Percentiles rank a stretch among this genome's conserved stretches.
Conservation (phyloP, 2,888 invertebrate genomes). For the Andricus curvator region DNA sequence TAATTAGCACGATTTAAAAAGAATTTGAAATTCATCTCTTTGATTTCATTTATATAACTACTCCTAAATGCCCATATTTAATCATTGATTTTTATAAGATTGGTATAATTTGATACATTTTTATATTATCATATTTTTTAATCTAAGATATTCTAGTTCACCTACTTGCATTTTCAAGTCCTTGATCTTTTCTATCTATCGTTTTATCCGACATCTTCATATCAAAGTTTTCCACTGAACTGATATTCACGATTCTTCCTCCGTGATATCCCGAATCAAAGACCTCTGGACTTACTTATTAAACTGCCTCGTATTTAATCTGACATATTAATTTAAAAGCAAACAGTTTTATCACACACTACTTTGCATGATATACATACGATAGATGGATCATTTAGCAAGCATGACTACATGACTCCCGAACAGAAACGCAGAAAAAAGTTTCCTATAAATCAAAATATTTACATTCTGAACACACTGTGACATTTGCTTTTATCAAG, state of each 20-base stretch:
- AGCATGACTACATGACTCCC: neutral
- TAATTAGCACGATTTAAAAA: no score
- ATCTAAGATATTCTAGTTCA: neutral
- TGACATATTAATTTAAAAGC: slow-evolving; percentile 4
- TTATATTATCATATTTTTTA: no score
- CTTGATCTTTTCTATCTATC: neutral
- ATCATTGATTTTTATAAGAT: no score
- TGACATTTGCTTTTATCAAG: neutral
- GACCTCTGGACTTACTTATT: slow-evolving; percentile 33
- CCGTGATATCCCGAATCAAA: slow-evolving; percentile 7
- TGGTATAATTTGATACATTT: no score
- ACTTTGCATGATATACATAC: slow-evolving; percentile 4
- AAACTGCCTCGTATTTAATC: slow-evolving; percentile 19
- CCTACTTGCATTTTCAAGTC: slow-evolving; percentile 14
- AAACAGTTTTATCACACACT: slow-evolving; percentile 36
- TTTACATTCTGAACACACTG: neutral
- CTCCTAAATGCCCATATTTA: no score
- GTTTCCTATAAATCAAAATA: neutral
- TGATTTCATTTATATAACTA: no score
- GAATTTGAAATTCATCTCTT: no score
- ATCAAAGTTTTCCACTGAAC: slow-evolving; percentile 33
- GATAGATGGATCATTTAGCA: slow-evolving; percentile 12
- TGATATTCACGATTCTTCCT: slow-evolving; percentile 23
- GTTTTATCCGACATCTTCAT: slow-evolving; percentile 30
- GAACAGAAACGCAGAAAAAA: neutral